Conservation (phyloP, 2,113 vertebrate genomes). For the Centropus unirufus region DNA sequence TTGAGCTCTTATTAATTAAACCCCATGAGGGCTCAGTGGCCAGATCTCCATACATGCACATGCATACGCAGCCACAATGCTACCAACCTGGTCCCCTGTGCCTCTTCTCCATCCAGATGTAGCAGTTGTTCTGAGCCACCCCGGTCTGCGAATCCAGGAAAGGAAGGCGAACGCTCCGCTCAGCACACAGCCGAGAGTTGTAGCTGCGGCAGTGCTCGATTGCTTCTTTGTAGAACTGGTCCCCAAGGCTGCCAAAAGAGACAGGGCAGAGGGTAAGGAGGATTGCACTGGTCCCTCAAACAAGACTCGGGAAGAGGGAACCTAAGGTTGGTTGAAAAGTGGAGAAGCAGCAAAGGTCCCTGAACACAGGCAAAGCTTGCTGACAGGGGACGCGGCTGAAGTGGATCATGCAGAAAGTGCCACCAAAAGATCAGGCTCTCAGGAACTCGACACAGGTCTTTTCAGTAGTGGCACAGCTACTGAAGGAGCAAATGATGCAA, state of each 20-base stretch:
- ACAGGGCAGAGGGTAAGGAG: constrained; percentile 1
- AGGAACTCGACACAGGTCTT: not conserved
- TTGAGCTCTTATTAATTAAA: constrained; percentile 57
- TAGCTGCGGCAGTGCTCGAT: constrained; percentile 98
- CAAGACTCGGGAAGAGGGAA: not conserved
- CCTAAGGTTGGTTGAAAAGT: not conserved
- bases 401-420: not conserved
- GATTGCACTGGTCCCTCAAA: not conserved
- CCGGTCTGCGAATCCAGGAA: constrained; percentile 97
- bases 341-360: not conserved
- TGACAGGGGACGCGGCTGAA: not conserved
- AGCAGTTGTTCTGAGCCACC: constrained; percentile 98
- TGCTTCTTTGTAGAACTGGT: constrained; percentile 98
- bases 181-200: constrained; percentile 93
- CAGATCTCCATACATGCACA: not conserved
- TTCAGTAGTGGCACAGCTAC: not conserved
- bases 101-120: constrained; percentile 99
- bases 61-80: not conserved
- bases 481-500: not conserved
- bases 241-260: constrained; percentile 84
- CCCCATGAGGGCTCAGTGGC: constrained; percentile 7
- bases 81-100: constrained; percentile 92
- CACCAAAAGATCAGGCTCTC: not conserved
- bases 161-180: constrained; percentile 94
- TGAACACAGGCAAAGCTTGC: not conserved